These are phyloP conservation scores for Acleris sparsana DNA, from an alignment of 2,888 invertebrate genomes.

Conservation along the genomic window DNA sequence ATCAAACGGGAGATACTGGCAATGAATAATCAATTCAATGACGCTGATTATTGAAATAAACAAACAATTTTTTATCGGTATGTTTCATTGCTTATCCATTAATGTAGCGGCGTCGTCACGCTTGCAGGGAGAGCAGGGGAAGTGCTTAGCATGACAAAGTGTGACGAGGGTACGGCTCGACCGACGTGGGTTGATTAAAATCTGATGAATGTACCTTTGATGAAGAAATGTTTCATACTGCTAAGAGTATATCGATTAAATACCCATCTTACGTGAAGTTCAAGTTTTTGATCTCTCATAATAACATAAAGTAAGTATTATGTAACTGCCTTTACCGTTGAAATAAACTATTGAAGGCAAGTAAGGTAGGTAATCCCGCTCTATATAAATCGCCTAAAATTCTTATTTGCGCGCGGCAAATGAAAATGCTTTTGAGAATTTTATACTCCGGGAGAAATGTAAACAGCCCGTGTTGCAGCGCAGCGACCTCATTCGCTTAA, in stretches of 20 bases:
- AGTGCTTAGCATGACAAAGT: slow-evolving; percentile 27
- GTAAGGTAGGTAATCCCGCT: no score
- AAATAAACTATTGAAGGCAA: no score
- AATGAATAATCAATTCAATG: slow-evolving; percentile 48
- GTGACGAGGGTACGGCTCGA: slow-evolving; percentile 24
- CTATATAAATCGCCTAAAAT: no score
- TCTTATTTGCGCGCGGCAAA: no score
- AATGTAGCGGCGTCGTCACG: background rate
- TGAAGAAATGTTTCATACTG: background rate
- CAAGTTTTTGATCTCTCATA: no score
- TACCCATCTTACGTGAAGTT: no score
- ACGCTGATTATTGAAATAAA: slow-evolving; percentile 32
- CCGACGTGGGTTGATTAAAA: slow-evolving; percentile 24
- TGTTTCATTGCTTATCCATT: slow-evolving; percentile 19
- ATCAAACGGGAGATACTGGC: slow-evolving; percentile 53
- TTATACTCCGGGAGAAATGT: no score
- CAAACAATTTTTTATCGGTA: background rate
- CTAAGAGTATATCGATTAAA: no score
- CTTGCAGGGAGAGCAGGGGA: background rate
- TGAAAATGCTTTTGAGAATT: no score
- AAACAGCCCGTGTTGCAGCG: background rate
- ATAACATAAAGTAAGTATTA: no score
- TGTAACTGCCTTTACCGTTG: no score
- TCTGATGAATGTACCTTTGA: slow-evolving; percentile 26
- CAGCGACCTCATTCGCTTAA: slow-evolving; percentile 12